Base-by-base conservation (phyloP, 2,888 invertebrate species). In the Mimumesa dahlbomi region DNA sequence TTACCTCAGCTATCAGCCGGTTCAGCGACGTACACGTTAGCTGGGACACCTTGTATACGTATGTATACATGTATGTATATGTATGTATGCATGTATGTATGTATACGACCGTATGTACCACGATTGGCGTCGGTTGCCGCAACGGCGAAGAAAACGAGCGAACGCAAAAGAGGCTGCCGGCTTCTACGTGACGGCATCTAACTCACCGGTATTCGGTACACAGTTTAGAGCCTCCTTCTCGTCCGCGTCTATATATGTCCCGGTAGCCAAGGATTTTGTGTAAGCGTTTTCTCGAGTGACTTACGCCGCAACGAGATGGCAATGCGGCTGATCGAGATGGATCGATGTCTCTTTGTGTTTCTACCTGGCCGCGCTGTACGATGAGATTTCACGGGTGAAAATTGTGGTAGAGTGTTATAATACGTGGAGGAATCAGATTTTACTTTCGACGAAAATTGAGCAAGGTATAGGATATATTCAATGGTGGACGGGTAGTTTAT, bases 151-250 rank as follows among this genome's bases (percentile, higher is more conserved):
- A 75, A 77, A 79, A 79, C 73, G 68, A 65, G 66, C 62, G 70
- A 79, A 77, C 75, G 77, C 79, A 76, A 79, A 79, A 77, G 78
- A 77, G 73, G 70, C 72, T 70, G 78, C 77, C 66, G 75, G 74
- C 73, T 75, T 79, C 69, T 82, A 84, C 82, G 84, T 84, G 85
- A 85, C 65, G 85, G 85, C 77, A 85, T 85, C 83, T 78, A 79
- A 77, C 77, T 77, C 64, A n/a, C n/a, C n/a, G 74, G 77, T 78
- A 82, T 82, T 82, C 75, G 74, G 78, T 80, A 63, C 69, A 75
- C 58, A 71, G 62, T 71, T 62, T 57, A 62, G 62, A 69, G 59
- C 63, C 58, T 63, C 59, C 63, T n/a, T 52, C 52, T 57, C 72
- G 50, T 50, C 56, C 61, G 52, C 73, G 48, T 57, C 70, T 77